Conservation (phyloP, 2,797 vertebrate species). For the Pipistrellus kuhlii region DNA sequence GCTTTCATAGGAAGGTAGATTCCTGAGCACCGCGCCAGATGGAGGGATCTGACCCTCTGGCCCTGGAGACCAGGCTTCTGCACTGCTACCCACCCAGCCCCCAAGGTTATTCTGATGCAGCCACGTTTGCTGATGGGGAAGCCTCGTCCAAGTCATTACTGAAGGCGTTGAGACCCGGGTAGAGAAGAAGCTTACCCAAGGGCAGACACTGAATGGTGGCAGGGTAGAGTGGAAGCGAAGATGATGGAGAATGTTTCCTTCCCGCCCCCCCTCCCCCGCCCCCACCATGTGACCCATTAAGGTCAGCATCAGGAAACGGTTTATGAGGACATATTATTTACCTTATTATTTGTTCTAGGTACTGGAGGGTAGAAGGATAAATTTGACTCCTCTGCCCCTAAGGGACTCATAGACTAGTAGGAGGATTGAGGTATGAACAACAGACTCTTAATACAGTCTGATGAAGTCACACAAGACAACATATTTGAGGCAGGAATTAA, state of each 20-base stretch:
- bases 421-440: background rate
- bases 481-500: background rate
- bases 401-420: background rate
- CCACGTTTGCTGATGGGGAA: background rate
- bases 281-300: background rate
- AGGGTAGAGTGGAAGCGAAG: background rate
- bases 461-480: background rate
- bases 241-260: background rate
- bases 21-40: background rate
- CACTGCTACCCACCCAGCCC: background rate
- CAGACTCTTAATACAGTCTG: background rate
- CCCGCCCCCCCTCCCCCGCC: background rate
- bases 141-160: background rate
- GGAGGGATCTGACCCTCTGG: background rate
- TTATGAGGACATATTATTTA: background rate
- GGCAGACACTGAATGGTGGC: background rate
- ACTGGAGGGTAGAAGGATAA: conserved; percentile 2
- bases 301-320: background rate
- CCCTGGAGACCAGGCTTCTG: background rate
- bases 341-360: conserved; percentile 20
- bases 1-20: conserved; percentile 78
- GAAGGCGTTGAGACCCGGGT: background rate
- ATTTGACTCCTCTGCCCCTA: background rate
- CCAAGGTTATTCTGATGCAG: background rate
- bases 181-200: background rate